phyloP scores from a whole-genome alignment of 2,888 invertebrate species.

The Entomobrya proxima region DNA sequence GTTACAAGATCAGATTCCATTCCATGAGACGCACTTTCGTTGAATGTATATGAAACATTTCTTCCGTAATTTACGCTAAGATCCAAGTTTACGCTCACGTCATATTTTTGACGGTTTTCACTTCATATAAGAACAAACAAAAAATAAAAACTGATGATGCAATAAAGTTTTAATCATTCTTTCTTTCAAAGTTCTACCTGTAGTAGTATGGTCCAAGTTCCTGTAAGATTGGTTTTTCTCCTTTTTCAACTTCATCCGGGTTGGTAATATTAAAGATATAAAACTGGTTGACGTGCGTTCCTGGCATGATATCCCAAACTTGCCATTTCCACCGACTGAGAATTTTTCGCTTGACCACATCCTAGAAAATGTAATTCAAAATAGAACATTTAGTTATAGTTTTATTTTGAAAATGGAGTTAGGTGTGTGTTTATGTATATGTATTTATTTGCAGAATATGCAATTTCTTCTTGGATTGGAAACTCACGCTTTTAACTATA shows the following conservation, averaged over 20 bases:
- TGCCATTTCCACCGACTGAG: slow-evolving; percentile 72
- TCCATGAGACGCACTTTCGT: slow-evolving; percentile 60
- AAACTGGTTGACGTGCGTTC: slow-evolving; percentile 64
- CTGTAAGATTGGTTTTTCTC: slow-evolving; percentile 64
- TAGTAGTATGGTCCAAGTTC: slow-evolving; percentile 71
- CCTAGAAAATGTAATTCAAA: too few relatives aligned
- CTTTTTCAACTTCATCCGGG: slow-evolving; percentile 68
- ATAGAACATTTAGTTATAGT: too few relatives aligned
- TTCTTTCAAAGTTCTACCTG: too few relatives aligned
- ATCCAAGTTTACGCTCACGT: slow-evolving; percentile 69
- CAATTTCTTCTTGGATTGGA: too few relatives aligned
- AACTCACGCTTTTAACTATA: too few relatives aligned
- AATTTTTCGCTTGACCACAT: slow-evolving; percentile 62
- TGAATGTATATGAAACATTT: slow-evolving; percentile 69
- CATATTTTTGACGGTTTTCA: slow-evolving; percentile 68
- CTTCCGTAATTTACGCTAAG: slow-evolving; percentile 68
- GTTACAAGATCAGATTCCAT: slow-evolving; percentile 62
- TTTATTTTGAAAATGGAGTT: too few relatives aligned
- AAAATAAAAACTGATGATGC: too few relatives aligned
- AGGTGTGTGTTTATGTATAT: too few relatives aligned
- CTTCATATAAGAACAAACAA: too few relatives aligned
- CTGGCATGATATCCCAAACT: slow-evolving; percentile 73
- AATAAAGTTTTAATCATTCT: too few relatives aligned
- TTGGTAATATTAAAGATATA: slow-evolving; percentile 72
- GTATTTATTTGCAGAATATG: too few relatives aligned